Base-by-base conservation (phyloP, 2,888 invertebrate species). In the Andrena dorsata region DNA sequence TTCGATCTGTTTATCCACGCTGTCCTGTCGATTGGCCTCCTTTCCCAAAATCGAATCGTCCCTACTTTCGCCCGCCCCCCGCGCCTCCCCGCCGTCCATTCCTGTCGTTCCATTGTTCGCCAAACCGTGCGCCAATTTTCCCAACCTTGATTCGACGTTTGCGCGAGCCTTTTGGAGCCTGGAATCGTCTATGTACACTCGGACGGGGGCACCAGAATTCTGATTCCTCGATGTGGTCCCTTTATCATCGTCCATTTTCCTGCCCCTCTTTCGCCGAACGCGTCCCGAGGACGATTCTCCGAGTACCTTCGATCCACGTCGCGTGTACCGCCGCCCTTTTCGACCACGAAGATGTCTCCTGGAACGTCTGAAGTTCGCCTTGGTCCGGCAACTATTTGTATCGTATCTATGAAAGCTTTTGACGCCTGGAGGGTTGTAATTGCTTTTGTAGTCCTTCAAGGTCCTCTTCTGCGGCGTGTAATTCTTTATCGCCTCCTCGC, bases 1-100 rank as follows among this genome's bases (percentile, higher is more conserved):
- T 13, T 91, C 89, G 70, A 91, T 91, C 64, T 76, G 82, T 64
- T 84, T 81, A 49, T 91, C 90, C 53, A 90, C 49, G 28, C 41
- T 73, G 74, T 83, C 49, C 66, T 47, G 51, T 20, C 32, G 64
- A 71, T 47, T 30, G 60, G 2, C 49, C 41, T 23, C 35, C 23
- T 65, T 80, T n/a, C 41, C 35, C 8, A n/a, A 64, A 30, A 41
- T 26, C 51, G 32, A 35, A 8, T 56, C 53, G 28, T 20, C 61
- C n/a, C 30, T 32, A 56, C 2, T 64, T 28, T 2, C n/a, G 13
- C 41, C 41, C 41, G 16, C 41, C 2, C 20, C 13, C 28, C 2
- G 16, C 8, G 8, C 28, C 13, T n/a, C 28, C 32, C n/a, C 49
- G 0, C 8, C 28, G 6, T 4, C 47, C 5, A 7, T 23, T 20